Evolutionary conservation across 2,113 vertebrate species (phyloP).

Genomic region (Grammomys surdaster): DNA sequence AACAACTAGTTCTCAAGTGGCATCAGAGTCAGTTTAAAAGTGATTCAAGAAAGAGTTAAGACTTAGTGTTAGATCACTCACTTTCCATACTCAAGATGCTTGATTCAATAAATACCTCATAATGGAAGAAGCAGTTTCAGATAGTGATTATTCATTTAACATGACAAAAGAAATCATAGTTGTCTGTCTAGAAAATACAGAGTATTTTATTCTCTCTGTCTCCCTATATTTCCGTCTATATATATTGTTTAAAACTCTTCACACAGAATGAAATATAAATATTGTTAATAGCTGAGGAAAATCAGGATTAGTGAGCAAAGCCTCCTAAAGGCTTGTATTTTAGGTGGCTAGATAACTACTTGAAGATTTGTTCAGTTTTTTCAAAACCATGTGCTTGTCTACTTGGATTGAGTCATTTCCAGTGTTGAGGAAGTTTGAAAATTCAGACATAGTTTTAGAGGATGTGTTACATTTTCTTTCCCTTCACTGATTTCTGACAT

Average conservation of each 20-base stretch:
- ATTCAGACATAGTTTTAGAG: not conserved
- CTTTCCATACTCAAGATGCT: not conserved
- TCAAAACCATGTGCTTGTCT: not conserved
- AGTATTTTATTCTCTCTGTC: not conserved
- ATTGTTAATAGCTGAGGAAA: not conserved
- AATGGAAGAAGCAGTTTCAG: not conserved
- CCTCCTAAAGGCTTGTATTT: not conserved
- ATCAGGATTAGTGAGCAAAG: not conserved
- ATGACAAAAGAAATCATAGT: not conserved
- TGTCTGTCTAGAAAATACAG: not conserved
- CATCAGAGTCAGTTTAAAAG: not conserved
- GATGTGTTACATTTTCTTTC: not conserved
- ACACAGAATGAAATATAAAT: not conserved
- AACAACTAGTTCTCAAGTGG: not conserved
- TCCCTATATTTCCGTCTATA: too few relatives aligned
- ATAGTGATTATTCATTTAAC: not conserved
- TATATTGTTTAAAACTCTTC: not conserved
- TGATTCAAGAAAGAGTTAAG: too few relatives aligned
- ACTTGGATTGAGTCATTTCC: not conserved
- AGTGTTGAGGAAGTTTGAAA: not conserved
- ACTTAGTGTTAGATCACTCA: not conserved
- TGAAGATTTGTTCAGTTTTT: not conserved
- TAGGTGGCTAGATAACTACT: not conserved
- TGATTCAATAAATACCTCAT: not conserved
- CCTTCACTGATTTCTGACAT: not conserved